Evolutionary conservation across 2,888 invertebrate genomes (phyloP).

Genomic region (Drosophila fulvimacula): DNA sequence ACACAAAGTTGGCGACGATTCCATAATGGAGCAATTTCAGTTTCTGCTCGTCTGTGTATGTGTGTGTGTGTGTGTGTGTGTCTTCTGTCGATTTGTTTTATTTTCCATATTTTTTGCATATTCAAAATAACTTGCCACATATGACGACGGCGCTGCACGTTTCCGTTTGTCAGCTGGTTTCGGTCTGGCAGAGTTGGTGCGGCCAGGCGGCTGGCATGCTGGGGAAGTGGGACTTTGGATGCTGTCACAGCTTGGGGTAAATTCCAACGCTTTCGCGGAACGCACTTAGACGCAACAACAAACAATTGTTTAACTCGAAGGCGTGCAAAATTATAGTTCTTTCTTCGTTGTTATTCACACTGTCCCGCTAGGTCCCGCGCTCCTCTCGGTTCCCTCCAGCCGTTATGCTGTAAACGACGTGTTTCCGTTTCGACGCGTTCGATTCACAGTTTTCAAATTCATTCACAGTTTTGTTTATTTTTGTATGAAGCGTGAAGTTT

Average conservation of each 20-base stretch:
- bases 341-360: constrained; percentile 55
- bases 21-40: constrained; percentile 70
- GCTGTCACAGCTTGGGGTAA: constrained; percentile 76
- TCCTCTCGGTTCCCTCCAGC: too few species aligned
- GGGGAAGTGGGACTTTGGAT: constrained; percentile 12
- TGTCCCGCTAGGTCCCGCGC: constrained; percentile 47
- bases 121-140: constrained; percentile 77
- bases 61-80: constrained; percentile 8
- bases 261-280: constrained; percentile 71
- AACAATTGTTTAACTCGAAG: constrained; percentile 73
- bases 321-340: constrained; percentile 62
- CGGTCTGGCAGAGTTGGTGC: constrained; percentile 9
- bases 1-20: constrained; percentile 15
- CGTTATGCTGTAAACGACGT: background rate
- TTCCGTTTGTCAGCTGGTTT: constrained; percentile 76
- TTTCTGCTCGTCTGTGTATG: constrained; percentile 20
- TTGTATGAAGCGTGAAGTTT: constrained; percentile 32
- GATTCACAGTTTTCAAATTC: constrained; percentile 30
- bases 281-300: constrained; percentile 66
- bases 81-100: constrained; percentile 32
- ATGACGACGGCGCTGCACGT: constrained; percentile 70
- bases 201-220: background rate
- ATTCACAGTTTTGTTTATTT: constrained; percentile 57
- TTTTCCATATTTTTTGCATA: constrained; percentile 76
- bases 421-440: constrained; percentile 31